Conservation (phyloP, 1,140 invertebrate species). For the Macrobrachium rosenbergii region DNA sequence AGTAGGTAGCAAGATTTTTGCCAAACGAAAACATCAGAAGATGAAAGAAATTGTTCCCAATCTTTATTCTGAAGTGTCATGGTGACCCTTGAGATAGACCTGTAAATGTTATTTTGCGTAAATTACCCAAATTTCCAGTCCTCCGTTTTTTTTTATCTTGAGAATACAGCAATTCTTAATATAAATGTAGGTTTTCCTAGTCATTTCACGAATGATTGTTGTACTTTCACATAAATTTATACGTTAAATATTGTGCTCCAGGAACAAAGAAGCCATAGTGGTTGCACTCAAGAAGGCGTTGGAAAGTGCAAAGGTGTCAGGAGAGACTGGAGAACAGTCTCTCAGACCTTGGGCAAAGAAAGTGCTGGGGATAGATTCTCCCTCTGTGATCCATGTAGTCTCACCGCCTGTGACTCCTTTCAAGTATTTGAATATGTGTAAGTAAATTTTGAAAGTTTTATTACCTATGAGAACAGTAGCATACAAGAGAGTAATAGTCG, state of each 20-base stretch:
- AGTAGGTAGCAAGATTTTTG: constrained; percentile 74
- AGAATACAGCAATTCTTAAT: too few relatives aligned
- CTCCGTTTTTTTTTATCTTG: too few relatives aligned
- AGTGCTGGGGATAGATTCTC: constrained; percentile 74
- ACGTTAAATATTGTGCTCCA: too few relatives aligned
- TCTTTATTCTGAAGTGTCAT: too few relatives aligned
- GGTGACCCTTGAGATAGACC: too few relatives aligned
- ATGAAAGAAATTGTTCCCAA: too few relatives aligned
- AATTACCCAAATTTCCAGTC: too few relatives aligned
- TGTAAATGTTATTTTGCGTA: too few relatives aligned
- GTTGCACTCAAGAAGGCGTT: constrained; percentile 27
- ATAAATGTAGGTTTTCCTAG: too few relatives aligned
- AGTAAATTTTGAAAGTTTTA: constrained; percentile 3
- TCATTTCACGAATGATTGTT: too few relatives aligned
- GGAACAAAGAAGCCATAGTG: constrained; percentile 50
- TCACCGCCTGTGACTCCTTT: constrained; percentile 76
- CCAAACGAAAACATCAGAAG: constrained; percentile 51
- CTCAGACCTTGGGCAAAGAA: constrained; percentile 63
- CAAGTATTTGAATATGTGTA: constrained; percentile 76
- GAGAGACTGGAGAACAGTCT: background rate
- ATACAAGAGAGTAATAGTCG: too few relatives aligned
- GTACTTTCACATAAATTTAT: too few relatives aligned
- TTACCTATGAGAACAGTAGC: background rate
- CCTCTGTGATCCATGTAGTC: constrained; percentile 75
- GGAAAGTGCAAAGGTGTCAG: background rate